Evolutionary conservation across 2,113 vertebrate genomes (phyloP).

Genomic region (Grallaria varia): DNA sequence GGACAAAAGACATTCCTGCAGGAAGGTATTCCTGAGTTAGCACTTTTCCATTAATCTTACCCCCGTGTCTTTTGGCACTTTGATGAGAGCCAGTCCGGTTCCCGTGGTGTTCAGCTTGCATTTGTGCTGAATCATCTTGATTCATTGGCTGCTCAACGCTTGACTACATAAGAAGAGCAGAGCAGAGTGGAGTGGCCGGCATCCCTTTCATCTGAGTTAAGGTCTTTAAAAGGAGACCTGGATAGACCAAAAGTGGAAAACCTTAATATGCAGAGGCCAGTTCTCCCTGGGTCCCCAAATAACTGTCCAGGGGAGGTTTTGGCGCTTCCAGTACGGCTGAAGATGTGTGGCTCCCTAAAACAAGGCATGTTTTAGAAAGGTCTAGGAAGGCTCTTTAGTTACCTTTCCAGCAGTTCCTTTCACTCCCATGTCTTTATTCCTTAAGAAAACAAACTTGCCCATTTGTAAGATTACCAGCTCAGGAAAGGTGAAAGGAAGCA

Average conservation of each 20-base stretch:
- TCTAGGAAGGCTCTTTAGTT: neutral
- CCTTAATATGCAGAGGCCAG: neutral
- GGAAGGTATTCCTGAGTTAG: slow-evolving; percentile 31
- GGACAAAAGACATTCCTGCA: neutral
- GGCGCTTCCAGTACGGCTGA: neutral
- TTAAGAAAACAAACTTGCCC: neutral
- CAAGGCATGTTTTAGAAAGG: neutral
- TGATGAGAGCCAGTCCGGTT: slow-evolving; percentile 15
- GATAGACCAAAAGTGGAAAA: neutral
- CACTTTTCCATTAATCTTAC: slow-evolving; percentile 36
- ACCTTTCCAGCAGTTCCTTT: neutral
- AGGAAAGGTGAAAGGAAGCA: neutral
- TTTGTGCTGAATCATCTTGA: slow-evolving; percentile 45
- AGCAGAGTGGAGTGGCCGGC: neutral
- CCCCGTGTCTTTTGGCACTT: neutral
- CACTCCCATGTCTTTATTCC: neutral
- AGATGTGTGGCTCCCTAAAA: rapidly evolving
- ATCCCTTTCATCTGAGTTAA: slow-evolving; percentile 26
- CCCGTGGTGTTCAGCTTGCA: neutral
- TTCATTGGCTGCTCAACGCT: slow-evolving; percentile 18
- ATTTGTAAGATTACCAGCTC: neutral
- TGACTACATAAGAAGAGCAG: neutral
- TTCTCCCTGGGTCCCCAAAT: neutral
- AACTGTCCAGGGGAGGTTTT: neutral
- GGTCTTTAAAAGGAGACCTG: slow-evolving; percentile 27